Base-by-base conservation (phyloP, 2,888 invertebrate genomes). In the Boloria selene region DNA sequence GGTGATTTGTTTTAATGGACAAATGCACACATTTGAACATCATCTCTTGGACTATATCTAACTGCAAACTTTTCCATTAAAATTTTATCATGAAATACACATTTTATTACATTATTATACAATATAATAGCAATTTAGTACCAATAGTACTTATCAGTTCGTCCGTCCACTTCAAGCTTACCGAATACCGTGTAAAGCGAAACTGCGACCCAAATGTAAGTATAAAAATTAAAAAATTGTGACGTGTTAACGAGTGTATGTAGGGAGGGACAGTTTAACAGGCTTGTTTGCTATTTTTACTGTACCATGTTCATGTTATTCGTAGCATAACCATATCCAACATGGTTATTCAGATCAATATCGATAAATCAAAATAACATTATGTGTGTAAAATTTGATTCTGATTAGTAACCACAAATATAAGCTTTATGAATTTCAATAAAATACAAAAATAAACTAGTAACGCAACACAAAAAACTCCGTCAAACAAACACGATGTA, bases 111-210 rank as follows among this genome's bases (percentile, higher is more conserved):
- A 22, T 16, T 55, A 17, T 6, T 38, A 18, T 55, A 55, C 55
- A 44, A 55, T 55, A n/a, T 55, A 55, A 42, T 42, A 13, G 55
- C 42, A 18, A 18, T 42, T 16, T 18, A 55, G 13, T 18, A n/a
- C n/a, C 22, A 56, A 22, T 22, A 14, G 14, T 38, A 38, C 55
- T 14, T 22, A 56, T 56, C 56, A 56, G 56, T 45, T 45, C 18
- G 56, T 56, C 42, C 14, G 13, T 56, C 14, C 18, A 38, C 31
- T 5, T 22, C n/a, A n/a, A 3, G 22, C 13, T 45, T 22, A n/a
- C 31, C 31, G 10, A 38, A 38, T 38, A 38, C 31, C 6, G 10
- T 22, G 45, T 22, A 44, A 55, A 44, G 55, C 44, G 44, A 55
- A n/a, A 44, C 55, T 2, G 13, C 31, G 10, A 38, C 44, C 55